A percentile compares a stretch with the other conserved stretches of the same genome.
These are phyloP conservation scores for Cirrhinus molitorella DNA, from an alignment of 2,797 vertebrate species.

Conservation along the genomic window DNA sequence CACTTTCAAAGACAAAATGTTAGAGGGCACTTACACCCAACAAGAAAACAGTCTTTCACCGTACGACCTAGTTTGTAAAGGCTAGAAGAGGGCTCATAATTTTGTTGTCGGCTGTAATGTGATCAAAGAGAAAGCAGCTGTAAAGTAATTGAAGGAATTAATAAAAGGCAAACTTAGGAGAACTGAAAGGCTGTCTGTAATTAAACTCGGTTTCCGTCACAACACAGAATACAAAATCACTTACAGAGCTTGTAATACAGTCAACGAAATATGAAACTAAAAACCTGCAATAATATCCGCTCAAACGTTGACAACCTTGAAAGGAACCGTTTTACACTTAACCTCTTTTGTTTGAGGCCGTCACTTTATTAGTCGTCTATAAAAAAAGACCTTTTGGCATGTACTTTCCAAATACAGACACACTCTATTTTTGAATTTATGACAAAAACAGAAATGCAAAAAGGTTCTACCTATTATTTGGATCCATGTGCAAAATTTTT, in stretches of 20 bases:
- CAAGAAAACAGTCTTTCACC: slow-evolving; percentile 5
- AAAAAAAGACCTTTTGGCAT: not conserved
- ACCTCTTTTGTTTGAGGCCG: not conserved
- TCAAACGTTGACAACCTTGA: not conserved
- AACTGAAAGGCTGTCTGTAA: slow-evolving; percentile 6
- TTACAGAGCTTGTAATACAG: slow-evolving; percentile 22
- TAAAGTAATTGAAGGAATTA: slow-evolving; percentile 56
- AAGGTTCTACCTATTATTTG: no score
- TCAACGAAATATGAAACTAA: slow-evolving; percentile 46
- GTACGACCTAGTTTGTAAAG: slow-evolving; percentile 29
- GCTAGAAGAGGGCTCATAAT: slow-evolving; percentile 21
- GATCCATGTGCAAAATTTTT: no score
- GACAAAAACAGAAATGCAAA: no score
- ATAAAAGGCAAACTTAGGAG: slow-evolving; percentile 29
- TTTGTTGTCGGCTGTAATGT: slow-evolving; percentile 44
- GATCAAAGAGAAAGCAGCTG: slow-evolving; percentile 56
- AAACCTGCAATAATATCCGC: not conserved
- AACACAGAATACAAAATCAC: slow-evolving; percentile 40
- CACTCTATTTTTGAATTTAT: not conserved
- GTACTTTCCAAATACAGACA: not conserved
- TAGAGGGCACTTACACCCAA: slow-evolving; percentile 8
- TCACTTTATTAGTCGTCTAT: not conserved
- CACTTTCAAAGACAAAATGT: slow-evolving; percentile 37
- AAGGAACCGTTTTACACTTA: not conserved
- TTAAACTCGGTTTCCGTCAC: slow-evolving; percentile 32